These are phyloP conservation scores for Falco cherrug DNA, from an alignment of 2,797 vertebrate species.

Conservation along the genomic window DNA sequence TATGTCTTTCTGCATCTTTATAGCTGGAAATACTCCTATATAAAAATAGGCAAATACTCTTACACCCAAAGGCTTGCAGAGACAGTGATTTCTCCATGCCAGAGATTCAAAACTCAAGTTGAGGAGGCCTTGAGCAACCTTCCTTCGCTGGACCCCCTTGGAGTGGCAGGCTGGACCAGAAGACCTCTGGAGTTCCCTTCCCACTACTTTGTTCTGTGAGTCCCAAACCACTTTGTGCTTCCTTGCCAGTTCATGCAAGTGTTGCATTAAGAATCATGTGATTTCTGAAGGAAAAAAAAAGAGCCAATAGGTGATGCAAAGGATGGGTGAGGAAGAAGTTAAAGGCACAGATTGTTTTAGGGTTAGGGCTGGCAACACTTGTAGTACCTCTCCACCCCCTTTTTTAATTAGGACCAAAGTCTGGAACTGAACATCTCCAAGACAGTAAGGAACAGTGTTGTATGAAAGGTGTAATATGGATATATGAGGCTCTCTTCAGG, in stretches of 20 bases:
- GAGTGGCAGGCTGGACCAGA: neutral
- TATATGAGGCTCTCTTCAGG: neutral
- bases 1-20: neutral
- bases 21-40: neutral
- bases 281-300: neutral
- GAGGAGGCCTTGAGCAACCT: neutral
- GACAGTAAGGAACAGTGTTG: neutral
- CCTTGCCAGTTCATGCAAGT: rapidly evolving
- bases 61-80: neutral
- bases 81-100: rapidly evolving
- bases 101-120: neutral
- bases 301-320: neutral
- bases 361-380: neutral
- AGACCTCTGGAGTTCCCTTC: neutral
- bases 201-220: neutral
- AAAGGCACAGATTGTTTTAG: neutral
- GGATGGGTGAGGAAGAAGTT: neutral
- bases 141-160: rapidly evolving
- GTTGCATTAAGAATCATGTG: rapidly evolving
- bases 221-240: neutral
- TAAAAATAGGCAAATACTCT: neutral
- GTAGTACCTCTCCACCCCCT: neutral
- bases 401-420: neutral
- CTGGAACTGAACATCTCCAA: neutral
- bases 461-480: neutral